Percentiles rank a stretch among this genome's conserved stretches.
Evolutionary conservation across 1,140 invertebrate genomes (phyloP).

Genomic region (Micrasema minimum): DNA sequence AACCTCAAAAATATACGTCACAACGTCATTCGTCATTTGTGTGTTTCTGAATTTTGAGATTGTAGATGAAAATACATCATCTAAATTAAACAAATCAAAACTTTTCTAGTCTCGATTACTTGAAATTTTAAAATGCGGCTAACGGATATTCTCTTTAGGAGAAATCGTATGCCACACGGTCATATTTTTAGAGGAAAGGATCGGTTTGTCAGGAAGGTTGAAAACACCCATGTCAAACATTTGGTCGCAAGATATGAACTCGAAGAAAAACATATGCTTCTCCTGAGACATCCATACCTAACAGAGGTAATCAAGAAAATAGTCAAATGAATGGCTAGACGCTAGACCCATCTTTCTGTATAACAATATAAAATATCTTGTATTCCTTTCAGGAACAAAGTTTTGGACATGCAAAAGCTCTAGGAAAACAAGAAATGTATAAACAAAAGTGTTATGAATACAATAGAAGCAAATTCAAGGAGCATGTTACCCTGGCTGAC

Average conservation of each 20-base stretch:
- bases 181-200: slow-evolving; percentile 42
- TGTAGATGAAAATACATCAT: not conserved
- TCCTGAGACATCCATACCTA: slow-evolving; percentile 44
- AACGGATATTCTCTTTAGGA: slow-evolving; percentile 30
- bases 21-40: slow-evolving; percentile 14
- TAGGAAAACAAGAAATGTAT: slow-evolving; percentile 29
- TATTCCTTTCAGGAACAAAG: slow-evolving; percentile 39
- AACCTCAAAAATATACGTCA: too few species aligned
- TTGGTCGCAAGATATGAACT: slow-evolving; percentile 6
- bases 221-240: slow-evolving; percentile 1
- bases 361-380: not conserved
- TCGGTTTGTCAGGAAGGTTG: slow-evolving; percentile 39
- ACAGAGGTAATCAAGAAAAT: slow-evolving; percentile 18
- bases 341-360: not conserved
- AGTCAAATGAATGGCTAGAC: not conserved
- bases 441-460: not conserved
- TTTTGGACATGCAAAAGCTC: slow-evolving; percentile 40
- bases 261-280: slow-evolving; percentile 45
- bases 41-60: not conserved
- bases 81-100: not conserved
- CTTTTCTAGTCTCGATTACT: not conserved
- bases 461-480: slow-evolving; percentile 19
- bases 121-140: slow-evolving; percentile 40
- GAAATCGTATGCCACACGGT: slow-evolving; percentile 44
- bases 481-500: slow-evolving; percentile 34